phyloP scores from a whole-genome alignment of 2,888 invertebrate species.

The Ormyrus thymus region DNA sequence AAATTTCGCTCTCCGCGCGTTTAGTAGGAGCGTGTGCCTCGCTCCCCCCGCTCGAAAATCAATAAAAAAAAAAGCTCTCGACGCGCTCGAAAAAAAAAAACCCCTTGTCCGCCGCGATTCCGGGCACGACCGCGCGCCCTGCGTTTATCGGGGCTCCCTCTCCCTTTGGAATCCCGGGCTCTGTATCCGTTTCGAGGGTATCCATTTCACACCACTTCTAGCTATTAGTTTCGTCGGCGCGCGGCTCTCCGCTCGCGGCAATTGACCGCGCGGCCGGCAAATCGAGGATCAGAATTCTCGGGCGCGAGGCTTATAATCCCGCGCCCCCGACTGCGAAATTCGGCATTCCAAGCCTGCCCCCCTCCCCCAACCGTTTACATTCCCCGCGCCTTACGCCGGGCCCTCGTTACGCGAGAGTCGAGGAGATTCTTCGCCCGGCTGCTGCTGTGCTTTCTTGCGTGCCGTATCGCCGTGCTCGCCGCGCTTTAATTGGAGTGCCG shows the following conservation, averaged over 20 bases:
- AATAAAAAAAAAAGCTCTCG: neutral
- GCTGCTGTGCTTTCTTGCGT: constrained; percentile 1
- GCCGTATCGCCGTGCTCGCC: neutral
- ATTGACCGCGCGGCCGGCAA: constrained; percentile 43
- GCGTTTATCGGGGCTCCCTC: neutral
- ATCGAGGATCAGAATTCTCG: constrained; percentile 34
- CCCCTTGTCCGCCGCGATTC: no score
- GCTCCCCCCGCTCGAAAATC: neutral
- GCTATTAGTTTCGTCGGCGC: constrained; percentile 44
- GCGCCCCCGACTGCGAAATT: constrained; percentile 3
- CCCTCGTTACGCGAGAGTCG: no score
- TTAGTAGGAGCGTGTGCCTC: neutral
- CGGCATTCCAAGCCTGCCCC: constrained; percentile 3
- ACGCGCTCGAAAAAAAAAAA: neutral
- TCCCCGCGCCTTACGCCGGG: constrained; percentile 4
- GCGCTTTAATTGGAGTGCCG: constrained; percentile 26
- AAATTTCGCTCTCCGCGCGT: neutral
- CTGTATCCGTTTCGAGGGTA: constrained; percentile 38
- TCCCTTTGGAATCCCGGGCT: constrained; percentile 24
- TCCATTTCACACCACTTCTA: constrained; percentile 47
- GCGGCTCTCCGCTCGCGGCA: constrained; percentile 43
- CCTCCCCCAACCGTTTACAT: constrained; percentile 24
- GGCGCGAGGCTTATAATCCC: constrained; percentile 18
- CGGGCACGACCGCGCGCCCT: neutral
- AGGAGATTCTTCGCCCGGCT: constrained; percentile 24